These are phyloP conservation scores for Agriopis marginaria DNA, from an alignment of 2,888 invertebrate species.

Conservation along the genomic window DNA sequence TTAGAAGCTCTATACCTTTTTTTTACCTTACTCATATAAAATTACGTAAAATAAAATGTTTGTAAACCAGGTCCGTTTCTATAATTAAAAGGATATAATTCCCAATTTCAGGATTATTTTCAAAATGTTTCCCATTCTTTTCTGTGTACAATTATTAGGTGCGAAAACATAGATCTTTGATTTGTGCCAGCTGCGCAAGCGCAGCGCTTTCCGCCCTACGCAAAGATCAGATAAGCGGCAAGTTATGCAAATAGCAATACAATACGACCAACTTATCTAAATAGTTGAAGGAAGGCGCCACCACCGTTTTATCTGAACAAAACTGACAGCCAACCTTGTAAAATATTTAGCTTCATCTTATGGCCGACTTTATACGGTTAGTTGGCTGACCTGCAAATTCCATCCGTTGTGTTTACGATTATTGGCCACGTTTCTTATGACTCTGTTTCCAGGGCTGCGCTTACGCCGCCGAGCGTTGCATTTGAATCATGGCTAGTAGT, in stretches of 20 bases:
- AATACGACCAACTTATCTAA: constrained; percentile 9
- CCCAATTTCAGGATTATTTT: too few relatives aligned
- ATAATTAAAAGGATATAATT: too few relatives aligned
- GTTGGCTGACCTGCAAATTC: constrained; percentile 5
- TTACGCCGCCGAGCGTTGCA: background rate
- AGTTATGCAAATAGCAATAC: constrained; percentile 42
- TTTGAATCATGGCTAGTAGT: constrained; percentile 10
- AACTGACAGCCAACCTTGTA: background rate
- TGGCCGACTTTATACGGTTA: background rate
- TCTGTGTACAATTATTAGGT: background rate
- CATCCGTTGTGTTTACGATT: constrained; percentile 24
- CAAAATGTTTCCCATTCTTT: too few relatives aligned
- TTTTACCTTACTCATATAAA: too few relatives aligned
- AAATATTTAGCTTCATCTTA: background rate
- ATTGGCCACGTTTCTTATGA: constrained; percentile 36
- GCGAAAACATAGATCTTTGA: constrained; percentile 7
- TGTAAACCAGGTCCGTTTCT: too few relatives aligned
- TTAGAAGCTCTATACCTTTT: too few relatives aligned
- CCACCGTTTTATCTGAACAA: background rate
- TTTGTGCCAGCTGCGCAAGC: constrained; percentile 6
- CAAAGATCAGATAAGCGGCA: constrained; percentile 38
- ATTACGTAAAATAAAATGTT: too few relatives aligned
- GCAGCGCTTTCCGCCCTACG: constrained; percentile 18
- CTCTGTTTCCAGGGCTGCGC: background rate
- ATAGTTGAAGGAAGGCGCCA: background rate